Evolutionary conservation across 2,113 vertebrate genomes (phyloP), one percentile per base, ranked within the genome.

Genomic region (Nothoprocta pentlandii): DNA sequence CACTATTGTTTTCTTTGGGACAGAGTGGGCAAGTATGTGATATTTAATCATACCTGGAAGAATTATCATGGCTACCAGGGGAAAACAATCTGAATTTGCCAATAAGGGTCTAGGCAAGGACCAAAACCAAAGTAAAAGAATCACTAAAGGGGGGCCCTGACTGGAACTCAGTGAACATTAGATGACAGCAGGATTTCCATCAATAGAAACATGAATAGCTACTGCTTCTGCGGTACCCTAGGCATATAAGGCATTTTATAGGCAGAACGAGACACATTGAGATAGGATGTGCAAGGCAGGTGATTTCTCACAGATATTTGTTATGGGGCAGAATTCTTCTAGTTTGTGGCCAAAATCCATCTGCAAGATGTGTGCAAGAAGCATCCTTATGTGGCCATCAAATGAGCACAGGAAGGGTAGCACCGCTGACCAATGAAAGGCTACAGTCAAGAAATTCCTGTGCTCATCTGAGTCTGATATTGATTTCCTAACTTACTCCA

Each of bases 41-140:
- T 89, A 54, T 36, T 82, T 44, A 64, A 77, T 61, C 30, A 9
- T 7, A 3, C 14, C 20, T 85, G 75, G 16, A 46, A 83, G 63
- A 85, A 70, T 32, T 42, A 26, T 36, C 67, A 59, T 1, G 3
- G 4, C 10, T 76, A 42, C 44, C 20, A 53, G 21, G 17, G 49
- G 69, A 62, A 82, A 89, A 54, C 23, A 4, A 5, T 34, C 67
- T 83, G 67, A 93, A 92, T 51, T 17, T 13, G 2, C 20, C 25
- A 61, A 34, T 73, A 51, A 79, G 20, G 16, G 17, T 66, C 62
- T 28, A 32, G 19, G 36, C 23, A 87, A 34, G 10, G n/a, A 10
- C 12, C 30, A 62, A 53, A 68, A 42, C 13, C 0, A 1, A 80
- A 92, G 41, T 16, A 79, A 51, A 79, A 90, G 53, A 0, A 0